Percentiles rank a stretch among this genome's conserved stretches.
phyloP scores from a whole-genome alignment of 2,888 invertebrate genomes.

The Amorpha juglandis region DNA sequence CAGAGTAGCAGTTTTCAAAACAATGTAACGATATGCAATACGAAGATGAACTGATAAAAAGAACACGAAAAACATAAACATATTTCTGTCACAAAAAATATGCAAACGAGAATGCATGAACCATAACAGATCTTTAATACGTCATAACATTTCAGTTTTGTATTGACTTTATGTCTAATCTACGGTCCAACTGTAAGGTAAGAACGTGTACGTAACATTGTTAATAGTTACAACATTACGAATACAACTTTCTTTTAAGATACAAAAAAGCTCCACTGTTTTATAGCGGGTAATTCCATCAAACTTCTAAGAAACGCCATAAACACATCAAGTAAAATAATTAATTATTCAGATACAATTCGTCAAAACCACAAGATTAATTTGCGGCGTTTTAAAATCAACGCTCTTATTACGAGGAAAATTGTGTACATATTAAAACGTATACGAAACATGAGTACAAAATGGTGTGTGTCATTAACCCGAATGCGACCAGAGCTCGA shows the following conservation, averaged over 20 bases:
- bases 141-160: too few species aligned
- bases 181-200: too few species aligned
- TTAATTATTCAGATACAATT: conserved; percentile 15
- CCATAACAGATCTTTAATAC: neutral
- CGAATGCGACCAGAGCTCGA: conserved; percentile 38
- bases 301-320: neutral
- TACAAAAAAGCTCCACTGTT: too few species aligned
- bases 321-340: conserved; percentile 9
- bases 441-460: conserved; percentile 24
- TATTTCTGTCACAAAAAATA: neutral
- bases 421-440: conserved; percentile 17
- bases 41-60: neutral
- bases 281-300: conserved; percentile 3
- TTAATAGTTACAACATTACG: neutral
- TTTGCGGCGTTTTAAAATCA: conserved; percentile 6
- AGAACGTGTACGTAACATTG: too few species aligned
- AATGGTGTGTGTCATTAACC: conserved; percentile 55
- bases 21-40: neutral
- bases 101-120: neutral
- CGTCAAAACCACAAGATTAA: conserved; percentile 10
- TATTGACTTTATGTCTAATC: too few species aligned
- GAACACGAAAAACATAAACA: too few species aligned
- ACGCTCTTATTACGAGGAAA: conserved; percentile 8
- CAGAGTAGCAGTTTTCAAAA: too few species aligned
- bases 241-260: neutral